A percentile compares a stretch with the other conserved stretches of the same genome.
Evolutionary conservation across 2,797 vertebrate species (phyloP).

Genomic region (Microctenopoma stevenorrisi): DNA sequence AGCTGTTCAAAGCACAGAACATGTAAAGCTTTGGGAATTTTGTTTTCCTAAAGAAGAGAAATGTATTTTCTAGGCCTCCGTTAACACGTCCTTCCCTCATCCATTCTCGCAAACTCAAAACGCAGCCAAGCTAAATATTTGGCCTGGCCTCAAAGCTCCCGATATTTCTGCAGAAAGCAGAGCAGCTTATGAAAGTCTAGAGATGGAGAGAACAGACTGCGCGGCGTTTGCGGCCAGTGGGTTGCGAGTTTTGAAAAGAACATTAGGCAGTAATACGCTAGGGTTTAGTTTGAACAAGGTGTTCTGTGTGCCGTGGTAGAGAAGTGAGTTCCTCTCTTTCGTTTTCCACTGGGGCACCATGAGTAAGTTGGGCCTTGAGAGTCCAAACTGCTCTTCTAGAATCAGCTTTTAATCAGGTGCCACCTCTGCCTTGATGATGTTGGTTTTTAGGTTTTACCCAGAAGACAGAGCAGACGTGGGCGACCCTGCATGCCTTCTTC

Average conservation of each 20-base stretch:
- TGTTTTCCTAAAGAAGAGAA: neutral
- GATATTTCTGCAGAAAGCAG: slow-evolving; percentile 59
- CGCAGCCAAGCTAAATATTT: slow-evolving; percentile 77
- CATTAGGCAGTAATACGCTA: slow-evolving; percentile 41
- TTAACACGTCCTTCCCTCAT: slow-evolving; percentile 49
- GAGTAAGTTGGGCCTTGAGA: slow-evolving; percentile 62
- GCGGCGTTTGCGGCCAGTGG: slow-evolving; percentile 53
- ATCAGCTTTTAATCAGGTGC: slow-evolving; percentile 62
- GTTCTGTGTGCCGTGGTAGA: neutral
- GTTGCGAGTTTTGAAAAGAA: slow-evolving; percentile 32
- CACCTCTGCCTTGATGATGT: slow-evolving; percentile 40
- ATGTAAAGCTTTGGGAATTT: slow-evolving; percentile 18
- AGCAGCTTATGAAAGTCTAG: slow-evolving; percentile 61
- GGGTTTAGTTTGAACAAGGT: slow-evolving; percentile 28
- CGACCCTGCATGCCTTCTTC: slow-evolving; percentile 22
- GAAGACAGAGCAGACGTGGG: slow-evolving; percentile 50
- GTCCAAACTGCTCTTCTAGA: slow-evolving; percentile 41
- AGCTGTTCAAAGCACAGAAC: slow-evolving; percentile 13
- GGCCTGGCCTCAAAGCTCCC: slow-evolving; percentile 61
- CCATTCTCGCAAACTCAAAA: slow-evolving; percentile 46
- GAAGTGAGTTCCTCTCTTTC: neutral
- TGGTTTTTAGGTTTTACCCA: neutral
- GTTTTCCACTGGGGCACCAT: slow-evolving; percentile 28
- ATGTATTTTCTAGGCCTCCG: slow-evolving; percentile 31
- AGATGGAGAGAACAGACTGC: slow-evolving; percentile 71